Evolutionary conservation across 2,113 vertebrate genomes (phyloP), one percentile per base, ranked within the genome.

Genomic region (Embiotoca jacksoni): DNA sequence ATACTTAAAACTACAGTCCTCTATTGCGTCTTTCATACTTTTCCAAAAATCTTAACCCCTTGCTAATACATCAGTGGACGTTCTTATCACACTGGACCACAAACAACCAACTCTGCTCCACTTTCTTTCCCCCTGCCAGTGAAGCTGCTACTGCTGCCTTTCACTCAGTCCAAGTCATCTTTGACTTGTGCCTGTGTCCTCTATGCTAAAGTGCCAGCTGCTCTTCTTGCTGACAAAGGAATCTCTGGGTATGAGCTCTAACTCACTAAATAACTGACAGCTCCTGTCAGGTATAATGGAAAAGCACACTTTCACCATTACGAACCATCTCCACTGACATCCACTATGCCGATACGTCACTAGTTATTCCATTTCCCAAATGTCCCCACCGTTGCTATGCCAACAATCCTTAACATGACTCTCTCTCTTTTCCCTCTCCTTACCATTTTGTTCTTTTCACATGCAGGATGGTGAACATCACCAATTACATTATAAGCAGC

Each of bases 271-370:
- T 81, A 78, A 78, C 80, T 82, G 79, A 63, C 72, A 87, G 73
- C 72, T 66, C 62, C 85, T 62, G 79, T 89, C 86, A 70, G 52
- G 46, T 78, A 44, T 79, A 87, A 86, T 78, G 53, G 69, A 84
- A 57, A 32, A 65, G 65, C 80, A n/a, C 60, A 68, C 46, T 68
- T 66, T 79, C 69, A 72, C 75, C 75, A 72, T 84, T 73, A 83
- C 44, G 5, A 69, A 69, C 72, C 72, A 63, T 75, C 60, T 75
- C 56, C 72, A 16, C 72, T 82, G 86, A 86, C 78, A 68, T 82
- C 54, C 65, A 31, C 68, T 49, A 23, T 66, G 55, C 74, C 15
- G 3, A 66, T 75, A 72, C 33, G 58, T 72, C 32, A 49, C 72
- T 78, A 52, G 41, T 84, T 72, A 81, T 81, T 53, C 71, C 14